Evolutionary conservation across 2,113 vertebrate species (phyloP), one percentile per base, ranked within the genome.

Genomic region (Hippocampus barbouri): DNA sequence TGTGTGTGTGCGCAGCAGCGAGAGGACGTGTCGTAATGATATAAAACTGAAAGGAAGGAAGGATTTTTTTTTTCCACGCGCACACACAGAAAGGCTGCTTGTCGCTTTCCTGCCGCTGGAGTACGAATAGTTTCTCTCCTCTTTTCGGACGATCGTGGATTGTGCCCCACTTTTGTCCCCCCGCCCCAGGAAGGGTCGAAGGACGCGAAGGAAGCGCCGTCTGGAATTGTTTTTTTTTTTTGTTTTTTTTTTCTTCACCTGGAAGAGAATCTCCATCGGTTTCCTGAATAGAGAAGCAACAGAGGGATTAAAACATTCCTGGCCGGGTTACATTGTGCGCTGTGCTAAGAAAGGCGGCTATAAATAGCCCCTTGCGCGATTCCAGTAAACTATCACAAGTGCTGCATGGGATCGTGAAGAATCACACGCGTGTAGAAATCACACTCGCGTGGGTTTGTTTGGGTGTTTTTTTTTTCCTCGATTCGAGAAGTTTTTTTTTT

Each of bases 371-470:
- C 62, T 5, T 43, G 45, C 79, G 86, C 90, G 81, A 88, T 91
- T 91, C 90, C 89, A 82, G 71, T 89, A 91, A 92, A 92, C 89
- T 91, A 91, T 91, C 90, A 88, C 88, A 90, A 90, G 89, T 88
- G 89, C 86, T 89, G 87, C 89, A 90, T 87, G 83, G 85, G 83
- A 79, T 77, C 49, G 85, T 77, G 88, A 80, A 84, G 86, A 87
- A 85, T 81, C 84, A 63, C 60, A 79, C 66, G 45, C 66, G 27
- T 54, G 41, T 45, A 57, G 49, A 60, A 78, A 78, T 62, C 8
- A n/a, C 21, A 23, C 60, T 66, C 54, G 70, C 65, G 25, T 49
- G n/a, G 40, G 64, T 40, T 60, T 57, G n/a, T 23, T 30, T 30
- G 57, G 23, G 56, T 25, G 56, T 69, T 27, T 47, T 47, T 61